Conservation (phyloP, 2,888 invertebrate genomes). For the Ectemnius lituratus region DNA sequence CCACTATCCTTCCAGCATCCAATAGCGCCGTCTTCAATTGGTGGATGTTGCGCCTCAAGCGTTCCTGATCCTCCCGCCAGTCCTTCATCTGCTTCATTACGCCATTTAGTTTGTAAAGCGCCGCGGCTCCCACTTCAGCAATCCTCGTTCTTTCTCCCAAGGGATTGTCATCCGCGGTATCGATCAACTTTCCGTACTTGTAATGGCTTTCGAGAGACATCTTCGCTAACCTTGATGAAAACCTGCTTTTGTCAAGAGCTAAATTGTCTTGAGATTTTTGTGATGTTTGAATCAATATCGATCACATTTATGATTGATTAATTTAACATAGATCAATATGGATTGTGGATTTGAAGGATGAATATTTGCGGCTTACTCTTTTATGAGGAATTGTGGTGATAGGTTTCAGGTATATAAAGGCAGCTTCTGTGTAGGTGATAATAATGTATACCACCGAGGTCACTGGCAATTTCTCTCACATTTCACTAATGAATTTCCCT, state of each 20-base stretch:
- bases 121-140: constrained; percentile 42
- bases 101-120: constrained; percentile 46
- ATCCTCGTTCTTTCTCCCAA: constrained; percentile 46
- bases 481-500: too few relatives aligned
- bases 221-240: too few relatives aligned
- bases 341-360: too few relatives aligned
- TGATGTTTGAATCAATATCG: too few relatives aligned
- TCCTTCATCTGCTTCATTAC: constrained; percentile 49
- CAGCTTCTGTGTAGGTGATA: too few relatives aligned
- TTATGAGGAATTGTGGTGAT: too few relatives aligned
- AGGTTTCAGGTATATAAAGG: too few relatives aligned
- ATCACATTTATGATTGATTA: too few relatives aligned
- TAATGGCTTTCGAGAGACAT: constrained; percentile 4
- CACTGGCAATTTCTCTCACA: too few relatives aligned
- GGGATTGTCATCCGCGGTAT: constrained; percentile 14
- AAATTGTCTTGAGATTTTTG: background rate
- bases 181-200: constrained; percentile 29
- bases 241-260: background rate
- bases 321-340: too few relatives aligned
- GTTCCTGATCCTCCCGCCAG: constrained; percentile 51
- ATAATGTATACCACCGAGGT: too few relatives aligned
- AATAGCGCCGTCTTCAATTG: constrained; percentile 44
- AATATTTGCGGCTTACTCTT: too few relatives aligned
- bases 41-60: constrained; percentile 53
- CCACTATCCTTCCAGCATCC: constrained; percentile 29